Evolutionary conservation across 2,888 invertebrate species (phyloP).

Genomic region (Mayetiola destructor): DNA sequence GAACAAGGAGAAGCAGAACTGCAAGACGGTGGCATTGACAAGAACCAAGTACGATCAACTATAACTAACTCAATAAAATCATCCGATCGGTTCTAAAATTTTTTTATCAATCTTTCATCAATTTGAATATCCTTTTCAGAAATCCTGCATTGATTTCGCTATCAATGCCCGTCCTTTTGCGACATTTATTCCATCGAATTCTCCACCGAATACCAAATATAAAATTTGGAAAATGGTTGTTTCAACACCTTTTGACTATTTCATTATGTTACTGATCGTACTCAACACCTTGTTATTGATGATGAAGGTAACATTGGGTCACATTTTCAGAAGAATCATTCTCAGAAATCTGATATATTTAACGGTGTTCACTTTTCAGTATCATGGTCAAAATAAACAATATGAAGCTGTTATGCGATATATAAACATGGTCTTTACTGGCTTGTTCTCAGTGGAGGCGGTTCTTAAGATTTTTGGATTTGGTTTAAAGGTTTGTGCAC

Average conservation of each 20-base stretch:
- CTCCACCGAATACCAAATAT: slow-evolving; percentile 93
- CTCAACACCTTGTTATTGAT: slow-evolving; percentile 97
- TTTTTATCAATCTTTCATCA: not conserved
- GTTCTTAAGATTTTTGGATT: slow-evolving; percentile 99
- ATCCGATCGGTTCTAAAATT: not conserved
- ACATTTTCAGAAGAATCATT: not conserved
- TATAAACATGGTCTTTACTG: slow-evolving; percentile 94
- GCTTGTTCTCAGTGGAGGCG: slow-evolving; percentile 99
- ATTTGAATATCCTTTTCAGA: slow-evolving; percentile 43
- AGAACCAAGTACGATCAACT: slow-evolving; percentile 94
- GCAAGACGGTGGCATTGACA: slow-evolving; percentile 99
- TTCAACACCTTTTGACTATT: slow-evolving; percentile 98
- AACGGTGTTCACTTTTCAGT: slow-evolving; percentile 43
- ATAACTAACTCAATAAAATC: not conserved
- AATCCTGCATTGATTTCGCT: slow-evolving; percentile 99
- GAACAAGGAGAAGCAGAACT: slow-evolving; percentile 99
- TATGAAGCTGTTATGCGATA: slow-evolving; percentile 61
- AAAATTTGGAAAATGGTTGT: slow-evolving; percentile 98
- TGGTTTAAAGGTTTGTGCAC: slow-evolving; percentile 86
- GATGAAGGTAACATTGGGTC: slow-evolving; percentile 86
- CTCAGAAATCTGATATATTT: not conserved
- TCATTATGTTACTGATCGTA: slow-evolving; percentile 99
- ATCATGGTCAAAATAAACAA: slow-evolving; percentile 82
- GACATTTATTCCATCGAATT: slow-evolving; percentile 98
- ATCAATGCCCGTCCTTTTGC: slow-evolving; percentile 96